Conservation (phyloP, 2,888 invertebrate genomes). For the Carterocephalus palaemon region DNA sequence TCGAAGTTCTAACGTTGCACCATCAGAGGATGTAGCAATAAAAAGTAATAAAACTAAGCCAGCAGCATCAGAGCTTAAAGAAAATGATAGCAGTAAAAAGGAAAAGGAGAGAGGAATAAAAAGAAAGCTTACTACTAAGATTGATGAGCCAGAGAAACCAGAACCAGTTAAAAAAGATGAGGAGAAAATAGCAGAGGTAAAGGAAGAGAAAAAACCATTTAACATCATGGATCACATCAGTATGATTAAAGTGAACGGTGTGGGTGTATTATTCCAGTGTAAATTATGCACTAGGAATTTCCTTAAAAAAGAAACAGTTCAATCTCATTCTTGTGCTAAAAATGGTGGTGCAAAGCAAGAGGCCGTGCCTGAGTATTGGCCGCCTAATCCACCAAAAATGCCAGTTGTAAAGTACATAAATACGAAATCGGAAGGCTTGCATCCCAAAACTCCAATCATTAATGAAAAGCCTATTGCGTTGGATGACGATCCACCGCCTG, state of each 20-base stretch:
- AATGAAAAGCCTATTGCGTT: conserved; percentile 31
- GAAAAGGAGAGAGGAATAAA: conserved; percentile 27
- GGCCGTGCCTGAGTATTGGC: conserved; percentile 40
- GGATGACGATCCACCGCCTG: conserved; percentile 32
- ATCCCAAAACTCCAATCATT: conserved; percentile 37
- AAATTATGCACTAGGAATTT: conserved; percentile 70
- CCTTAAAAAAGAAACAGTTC: conserved; percentile 61
- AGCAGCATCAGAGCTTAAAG: conserved; percentile 8
- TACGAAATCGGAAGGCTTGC: conserved; percentile 45
- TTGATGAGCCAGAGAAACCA: not conserved
- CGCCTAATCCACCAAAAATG: conserved; percentile 53
- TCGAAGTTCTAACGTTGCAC: conserved; percentile 28
- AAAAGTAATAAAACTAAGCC: conserved; percentile 14
- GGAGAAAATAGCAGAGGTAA: conserved; percentile 5
- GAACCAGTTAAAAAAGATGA: conserved; percentile 11
- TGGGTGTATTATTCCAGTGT: conserved; percentile 70
- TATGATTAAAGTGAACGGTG: conserved; percentile 68
- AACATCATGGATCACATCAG: conserved; percentile 69
- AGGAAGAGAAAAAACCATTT: conserved; percentile 38
- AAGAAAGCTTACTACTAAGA: conserved; percentile 28
- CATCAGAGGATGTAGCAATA: conserved; percentile 21
- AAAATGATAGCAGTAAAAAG: conserved; percentile 22
- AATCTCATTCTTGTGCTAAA: conserved; percentile 66
- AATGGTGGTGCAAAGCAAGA: conserved; percentile 55
- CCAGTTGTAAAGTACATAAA: conserved; percentile 65